Base-by-base conservation (phyloP, 2,113 vertebrate species). In the Himantopus leucocephalus region DNA sequence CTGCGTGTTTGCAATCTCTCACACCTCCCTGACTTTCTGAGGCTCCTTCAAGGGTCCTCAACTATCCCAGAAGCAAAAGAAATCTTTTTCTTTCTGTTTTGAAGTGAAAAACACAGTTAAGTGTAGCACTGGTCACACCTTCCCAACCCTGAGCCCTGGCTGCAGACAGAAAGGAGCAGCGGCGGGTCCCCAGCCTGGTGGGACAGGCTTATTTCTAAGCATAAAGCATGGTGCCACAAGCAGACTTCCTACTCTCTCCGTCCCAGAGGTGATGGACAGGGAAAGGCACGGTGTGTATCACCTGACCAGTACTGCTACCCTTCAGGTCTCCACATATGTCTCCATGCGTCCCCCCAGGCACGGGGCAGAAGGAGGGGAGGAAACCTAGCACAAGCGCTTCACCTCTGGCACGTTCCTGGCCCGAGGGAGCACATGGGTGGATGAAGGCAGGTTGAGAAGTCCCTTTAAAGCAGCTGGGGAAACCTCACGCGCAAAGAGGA, bases 301-400 rank as follows among this genome's bases (percentile, higher is more conserved):
- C 30, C 60, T 32, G n/a, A 12, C 17, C 29, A 22, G 16, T 23
- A 15, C 0, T 55, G 47, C 39, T 27, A 56, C 32, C 14, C 47
- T 27, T 32, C 3, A 2, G 14, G 30, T 34, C 62, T 63, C 32
- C 35, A 8, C 45, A 29, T 2, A 55, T 0, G 1, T 21, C 53
- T 34, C 39, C n/a, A n/a, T 5, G 20, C 22, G 7, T 6, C 15
- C n/a, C 59, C 9, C 13, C n/a, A 39, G 22, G 39, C 4, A 4
- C 8, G 30, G 48, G 13, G 19, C 19, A 12, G 68, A 32, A 52
- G 43, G 64, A 22, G n/a, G 60, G 47, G 18, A 74, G 26, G 26
- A 74, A 55, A 66, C 13, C 3, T 3, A 19, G 58, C 59, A 41
- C 32, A 48, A 37, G 13, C 0, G 6, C 32, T 88, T 22, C 41